These are phyloP conservation scores for Bemisia tabaci DNA, from an alignment of 1,140 invertebrate species.

Conservation along the genomic window DNA sequence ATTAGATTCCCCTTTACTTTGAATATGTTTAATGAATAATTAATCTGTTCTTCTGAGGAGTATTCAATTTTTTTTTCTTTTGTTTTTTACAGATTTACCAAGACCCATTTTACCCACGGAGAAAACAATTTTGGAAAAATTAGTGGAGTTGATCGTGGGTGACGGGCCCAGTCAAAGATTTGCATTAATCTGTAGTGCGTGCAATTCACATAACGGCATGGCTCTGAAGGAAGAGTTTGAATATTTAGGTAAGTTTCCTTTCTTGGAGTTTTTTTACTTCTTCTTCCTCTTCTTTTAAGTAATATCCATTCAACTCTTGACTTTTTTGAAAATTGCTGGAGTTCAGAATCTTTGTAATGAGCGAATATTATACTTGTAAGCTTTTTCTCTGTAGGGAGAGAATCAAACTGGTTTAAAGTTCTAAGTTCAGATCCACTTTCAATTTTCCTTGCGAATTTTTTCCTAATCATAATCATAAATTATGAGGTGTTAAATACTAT, in stretches of 20 bases:
- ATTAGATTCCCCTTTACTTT: no score
- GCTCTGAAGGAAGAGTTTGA: slow-evolving; percentile 92
- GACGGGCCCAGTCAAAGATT: slow-evolving; percentile 90
- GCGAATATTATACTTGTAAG: neutral
- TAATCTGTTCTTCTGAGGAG: no score
- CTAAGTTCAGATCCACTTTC: no score
- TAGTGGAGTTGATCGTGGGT: slow-evolving; percentile 87
- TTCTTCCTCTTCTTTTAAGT: neutral
- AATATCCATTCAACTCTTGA: neutral
- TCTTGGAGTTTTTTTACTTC: slow-evolving; percentile 1
- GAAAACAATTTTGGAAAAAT: slow-evolving; percentile 59
- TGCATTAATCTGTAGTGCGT: slow-evolving; percentile 85
- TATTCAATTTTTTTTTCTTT: no score
- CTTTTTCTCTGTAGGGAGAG: neutral
- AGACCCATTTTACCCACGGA: slow-evolving; percentile 44
- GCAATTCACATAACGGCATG: slow-evolving; percentile 93
- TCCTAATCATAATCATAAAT: no score
- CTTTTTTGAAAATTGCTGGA: neutral
- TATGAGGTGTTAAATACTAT: no score
- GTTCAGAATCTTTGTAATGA: neutral
- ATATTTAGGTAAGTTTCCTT: slow-evolving; percentile 51
- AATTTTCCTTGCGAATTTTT: no score
- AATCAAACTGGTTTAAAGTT: no score
- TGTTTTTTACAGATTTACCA: slow-evolving; percentile 27
- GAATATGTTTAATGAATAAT: no score